Percentiles rank a stretch among this genome's conserved stretches.
Conservation (phyloP, 2,797 vertebrate species). For the Brachyrhaphis roseni region DNA sequence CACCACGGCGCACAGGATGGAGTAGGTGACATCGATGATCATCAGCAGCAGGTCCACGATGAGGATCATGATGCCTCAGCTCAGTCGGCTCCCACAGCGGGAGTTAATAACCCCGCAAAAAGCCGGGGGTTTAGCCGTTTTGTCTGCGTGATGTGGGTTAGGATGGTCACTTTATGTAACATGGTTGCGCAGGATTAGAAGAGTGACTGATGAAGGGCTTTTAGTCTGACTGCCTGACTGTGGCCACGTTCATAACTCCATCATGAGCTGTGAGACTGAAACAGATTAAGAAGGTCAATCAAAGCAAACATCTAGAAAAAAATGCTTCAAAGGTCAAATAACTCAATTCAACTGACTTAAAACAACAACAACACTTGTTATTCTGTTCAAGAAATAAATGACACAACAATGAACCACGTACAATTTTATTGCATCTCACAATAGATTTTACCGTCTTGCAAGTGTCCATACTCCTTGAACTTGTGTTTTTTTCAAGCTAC, state of each 20-base stretch:
- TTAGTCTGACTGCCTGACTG: constrained; percentile 50
- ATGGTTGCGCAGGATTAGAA: constrained; percentile 65
- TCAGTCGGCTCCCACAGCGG: background rate
- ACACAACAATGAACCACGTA: background rate
- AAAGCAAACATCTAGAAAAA: background rate
- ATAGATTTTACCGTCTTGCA: background rate
- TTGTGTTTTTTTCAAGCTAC: background rate
- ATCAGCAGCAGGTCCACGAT: constrained; percentile 74
- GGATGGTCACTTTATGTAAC: constrained; percentile 70
- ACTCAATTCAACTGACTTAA: background rate
- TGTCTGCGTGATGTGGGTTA: constrained; percentile 23
- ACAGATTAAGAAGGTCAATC: background rate
- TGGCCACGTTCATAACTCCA: background rate
- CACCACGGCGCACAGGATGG: constrained; percentile 64
- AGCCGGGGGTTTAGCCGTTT: background rate
- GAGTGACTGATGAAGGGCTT: constrained; percentile 36
- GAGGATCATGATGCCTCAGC: constrained; percentile 60
- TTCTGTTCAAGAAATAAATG: background rate
- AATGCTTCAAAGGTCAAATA: background rate
- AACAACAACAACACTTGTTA: background rate
- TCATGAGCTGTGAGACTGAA: background rate
- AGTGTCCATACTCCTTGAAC: background rate
- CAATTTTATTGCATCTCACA: background rate
- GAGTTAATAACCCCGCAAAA: background rate
- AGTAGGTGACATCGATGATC: constrained; percentile 64